A percentile compares a stretch with the other conserved stretches of the same genome.
phyloP scores from a whole-genome alignment of 2,113 vertebrate species.

The Lampris incognitus region DNA sequence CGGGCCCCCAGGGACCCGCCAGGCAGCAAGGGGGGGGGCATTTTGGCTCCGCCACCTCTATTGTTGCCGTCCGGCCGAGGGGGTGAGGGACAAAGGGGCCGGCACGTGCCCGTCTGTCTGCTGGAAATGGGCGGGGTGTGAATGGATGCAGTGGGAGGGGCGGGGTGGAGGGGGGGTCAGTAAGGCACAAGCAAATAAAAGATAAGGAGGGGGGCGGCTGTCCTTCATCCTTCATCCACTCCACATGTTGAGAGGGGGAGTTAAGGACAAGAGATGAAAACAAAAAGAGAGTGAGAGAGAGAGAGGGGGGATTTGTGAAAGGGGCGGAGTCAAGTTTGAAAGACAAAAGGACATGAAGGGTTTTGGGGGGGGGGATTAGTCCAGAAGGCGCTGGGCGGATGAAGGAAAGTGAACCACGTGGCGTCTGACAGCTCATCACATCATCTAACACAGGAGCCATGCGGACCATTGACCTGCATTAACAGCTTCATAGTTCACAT shows the following conservation, averaged over 20 bases:
- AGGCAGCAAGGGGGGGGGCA: constrained; percentile 54
- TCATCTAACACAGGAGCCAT: neutral
- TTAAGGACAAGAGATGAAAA: constrained; percentile 32
- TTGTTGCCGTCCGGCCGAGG: constrained; percentile 65
- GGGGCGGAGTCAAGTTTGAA: constrained; percentile 54
- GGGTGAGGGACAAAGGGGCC: constrained; percentile 15
- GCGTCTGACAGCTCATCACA: neutral
- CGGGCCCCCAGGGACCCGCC: constrained; percentile 51
- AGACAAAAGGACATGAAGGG: constrained; percentile 63
- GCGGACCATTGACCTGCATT: neutral
- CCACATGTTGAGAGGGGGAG: constrained; percentile 30
- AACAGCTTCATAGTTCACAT: constrained; percentile 48
- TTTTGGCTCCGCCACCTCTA: constrained; percentile 72
- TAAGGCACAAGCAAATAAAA: constrained; percentile 21
- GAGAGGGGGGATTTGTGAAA: neutral
- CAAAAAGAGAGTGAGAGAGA: constrained; percentile 11
- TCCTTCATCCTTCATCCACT: constrained; percentile 34
- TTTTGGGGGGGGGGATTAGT: neutral
- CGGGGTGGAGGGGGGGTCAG: constrained; percentile 7
- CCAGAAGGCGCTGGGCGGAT: neutral
- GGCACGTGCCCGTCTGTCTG: constrained; percentile 59
- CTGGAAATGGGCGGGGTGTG: constrained; percentile 57
- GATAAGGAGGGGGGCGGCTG: constrained; percentile 55
- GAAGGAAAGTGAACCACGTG: neutral
- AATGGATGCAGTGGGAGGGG: constrained; percentile 15